These are phyloP conservation scores for Drosophila littoralis DNA, from an alignment of 1,140 invertebrate genomes.

Conservation along the genomic window DNA sequence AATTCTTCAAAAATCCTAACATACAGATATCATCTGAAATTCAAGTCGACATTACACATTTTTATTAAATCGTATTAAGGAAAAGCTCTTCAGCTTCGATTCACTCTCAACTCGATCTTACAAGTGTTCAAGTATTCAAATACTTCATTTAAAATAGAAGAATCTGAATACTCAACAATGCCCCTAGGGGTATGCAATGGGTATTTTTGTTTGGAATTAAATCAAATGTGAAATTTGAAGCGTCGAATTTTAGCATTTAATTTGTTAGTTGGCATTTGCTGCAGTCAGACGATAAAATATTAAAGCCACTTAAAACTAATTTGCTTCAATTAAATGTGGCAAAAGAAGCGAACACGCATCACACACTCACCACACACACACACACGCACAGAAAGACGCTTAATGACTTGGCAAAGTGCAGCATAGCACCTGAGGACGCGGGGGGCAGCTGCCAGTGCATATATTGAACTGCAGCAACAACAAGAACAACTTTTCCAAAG, in stretches of 20 bases:
- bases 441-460: constrained; percentile 34
- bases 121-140: too few relatives aligned
- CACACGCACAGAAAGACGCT: constrained; percentile 49
- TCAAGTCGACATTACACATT: too few relatives aligned
- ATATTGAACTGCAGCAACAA: constrained; percentile 73
- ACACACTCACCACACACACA: constrained; percentile 18
- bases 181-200: neutral
- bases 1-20: too few relatives aligned
- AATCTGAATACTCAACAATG: neutral
- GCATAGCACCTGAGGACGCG: neutral
- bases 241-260: neutral
- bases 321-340: constrained; percentile 79
- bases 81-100: too few relatives aligned
- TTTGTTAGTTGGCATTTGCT: neutral
- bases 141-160: too few relatives aligned
- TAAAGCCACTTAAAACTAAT: constrained; percentile 71
- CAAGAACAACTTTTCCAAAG: constrained; percentile 57
- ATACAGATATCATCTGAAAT: too few relatives aligned
- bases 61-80: too few relatives aligned
- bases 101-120: too few relatives aligned
- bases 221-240: neutral
- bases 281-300: constrained; percentile 27
- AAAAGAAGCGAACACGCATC: constrained; percentile 32
- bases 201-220: too few relatives aligned
- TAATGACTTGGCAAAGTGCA: constrained; percentile 74